Base-by-base conservation (phyloP, 2,113 vertebrate genomes). In the Chaenogobius annularis region DNA sequence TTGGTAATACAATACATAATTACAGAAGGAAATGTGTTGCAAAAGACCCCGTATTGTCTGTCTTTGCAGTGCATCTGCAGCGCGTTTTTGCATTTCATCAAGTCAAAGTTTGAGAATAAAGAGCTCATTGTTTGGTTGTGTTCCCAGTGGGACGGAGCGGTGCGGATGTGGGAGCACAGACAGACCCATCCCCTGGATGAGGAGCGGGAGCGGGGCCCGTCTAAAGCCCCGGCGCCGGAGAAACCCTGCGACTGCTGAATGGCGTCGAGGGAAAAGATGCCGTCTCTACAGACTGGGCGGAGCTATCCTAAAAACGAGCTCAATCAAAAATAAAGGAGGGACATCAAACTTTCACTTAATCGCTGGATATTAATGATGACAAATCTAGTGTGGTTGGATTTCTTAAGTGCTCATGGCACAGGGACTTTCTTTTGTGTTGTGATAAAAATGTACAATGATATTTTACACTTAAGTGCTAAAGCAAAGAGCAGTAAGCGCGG, bases 161-260 rank as follows among this genome's bases (percentile, higher is more conserved):
- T 97, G 56, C 92, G 94, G 20, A 89, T 96, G 65, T 97, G 96
- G 96, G 94, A 96, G 78, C 95, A 97, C 84, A 87, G 91, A 77
- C 94, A 96, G 81, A 92, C 90, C 1, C 95, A 95, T 69, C 95
- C 93, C 54, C 91, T 95, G 58, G 92, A 93, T 14, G 92, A 90
- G 73, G 91, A 93, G 65, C 66, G 92, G 35, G 87, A 86, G 59
- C 73, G 71, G 54, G 83, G 72, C 68, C 77, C 62, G 19, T 26
- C 1, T 22, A 63, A 48, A 13, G 55, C 56, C 61, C 9, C 10
- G 37, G 59, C n/a, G 1, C 8, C 0, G 47, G 31, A 74, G 1
- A 70, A 44, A 67, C 66, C 14, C 46, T 69, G 26, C 47, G 54
- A 50, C 55, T 31, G 56, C 26, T 52, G 73, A 69, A 56, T 26